Base-by-base conservation (phyloP, 2,888 invertebrate species). In the Epirrhoe alternata region DNA sequence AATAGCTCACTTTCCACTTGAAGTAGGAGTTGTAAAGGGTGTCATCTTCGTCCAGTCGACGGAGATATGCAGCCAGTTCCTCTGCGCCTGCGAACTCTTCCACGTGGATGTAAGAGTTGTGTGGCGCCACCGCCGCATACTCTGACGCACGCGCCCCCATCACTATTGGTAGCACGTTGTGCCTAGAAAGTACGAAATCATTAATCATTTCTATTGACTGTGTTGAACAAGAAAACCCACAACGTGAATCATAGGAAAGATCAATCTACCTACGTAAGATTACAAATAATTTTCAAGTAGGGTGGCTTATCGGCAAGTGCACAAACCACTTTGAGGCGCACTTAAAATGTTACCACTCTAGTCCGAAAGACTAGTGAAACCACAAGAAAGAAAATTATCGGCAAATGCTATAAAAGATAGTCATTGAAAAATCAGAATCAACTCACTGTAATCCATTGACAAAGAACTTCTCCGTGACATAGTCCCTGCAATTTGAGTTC, bases 391-490 rank as follows among this genome's bases (percentile, higher is more conserved):
- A 24, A 24, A 24, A 24, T 24, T 24, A 3, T 24, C 24, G 24
- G 24, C 24, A 24, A 24, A 3, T 24, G 24, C 24, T 24, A 2
- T 24, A 24, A 24, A 24, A 3, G 24, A 24, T 24, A 24, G 24
- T 24, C 4, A 38, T 16, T 47, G 6, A 47, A 47, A 47, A n/a
- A 47, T 14, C 2, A 47, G 7, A 47, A 16, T 47, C 2, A 31
- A 94, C 95, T 94, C 89, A 97, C 97, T 96, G 95, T 65, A 99
- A 93, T 64, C 98, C 98, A 84, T 99, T 99, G 61, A 98, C 97
- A 89, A 98, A 99, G 90, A 99, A 98, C 86, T 99, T 99, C 86
- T 99, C 99, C 0, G 99, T 98, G 75, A 99, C 97, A 84, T 99
- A 99, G 88, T 99, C 98, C 65, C 96, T 95, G 88, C 99, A 99